Percentiles rank a stretch among this genome's conserved stretches.
These are phyloP conservation scores for Patella depressa DNA, from an alignment of 2,888 invertebrate species.

Conservation along the genomic window DNA sequence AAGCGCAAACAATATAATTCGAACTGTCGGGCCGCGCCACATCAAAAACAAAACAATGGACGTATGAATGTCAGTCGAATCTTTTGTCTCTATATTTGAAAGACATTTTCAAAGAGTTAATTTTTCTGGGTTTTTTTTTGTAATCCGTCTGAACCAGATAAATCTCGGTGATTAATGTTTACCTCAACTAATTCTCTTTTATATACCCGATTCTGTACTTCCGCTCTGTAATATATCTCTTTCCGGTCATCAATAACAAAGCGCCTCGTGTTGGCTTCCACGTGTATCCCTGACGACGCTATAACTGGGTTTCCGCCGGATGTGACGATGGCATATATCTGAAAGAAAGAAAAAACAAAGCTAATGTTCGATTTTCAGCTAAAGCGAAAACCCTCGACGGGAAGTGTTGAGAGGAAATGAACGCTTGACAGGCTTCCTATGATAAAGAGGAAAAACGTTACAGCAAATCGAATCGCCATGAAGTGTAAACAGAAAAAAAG, in stretches of 20 bases:
- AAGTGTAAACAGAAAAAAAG: too few relatives aligned
- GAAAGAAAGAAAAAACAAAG: conserved; percentile 24
- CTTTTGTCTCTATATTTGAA: neutral
- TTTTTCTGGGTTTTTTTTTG: too few relatives aligned
- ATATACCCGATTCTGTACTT: conserved; percentile 92
- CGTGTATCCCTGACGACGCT: conserved; percentile 88
- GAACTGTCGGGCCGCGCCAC: too few relatives aligned
- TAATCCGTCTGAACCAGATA: too few relatives aligned
- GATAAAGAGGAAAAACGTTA: neutral
- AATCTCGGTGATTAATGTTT: conserved; percentile 12
- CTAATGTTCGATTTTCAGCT: too few relatives aligned
- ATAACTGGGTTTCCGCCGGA: conserved; percentile 81
- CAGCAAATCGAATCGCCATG: too few relatives aligned
- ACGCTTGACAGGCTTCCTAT: neutral
- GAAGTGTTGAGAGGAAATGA: neutral
- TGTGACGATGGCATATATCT: conserved; percentile 72
- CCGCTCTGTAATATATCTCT: conserved; percentile 87
- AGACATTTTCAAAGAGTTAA: neutral
- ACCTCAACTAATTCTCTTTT: conserved; percentile 80
- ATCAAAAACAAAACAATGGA: neutral
- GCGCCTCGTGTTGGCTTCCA: conserved; percentile 87
- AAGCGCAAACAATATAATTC: too few relatives aligned
- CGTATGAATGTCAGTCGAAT: neutral
- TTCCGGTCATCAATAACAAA: conserved; percentile 86
- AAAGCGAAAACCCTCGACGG: too few relatives aligned